Evolutionary conservation across 2,888 invertebrate species (phyloP).

Genomic region (Drosophila anomalata): DNA sequence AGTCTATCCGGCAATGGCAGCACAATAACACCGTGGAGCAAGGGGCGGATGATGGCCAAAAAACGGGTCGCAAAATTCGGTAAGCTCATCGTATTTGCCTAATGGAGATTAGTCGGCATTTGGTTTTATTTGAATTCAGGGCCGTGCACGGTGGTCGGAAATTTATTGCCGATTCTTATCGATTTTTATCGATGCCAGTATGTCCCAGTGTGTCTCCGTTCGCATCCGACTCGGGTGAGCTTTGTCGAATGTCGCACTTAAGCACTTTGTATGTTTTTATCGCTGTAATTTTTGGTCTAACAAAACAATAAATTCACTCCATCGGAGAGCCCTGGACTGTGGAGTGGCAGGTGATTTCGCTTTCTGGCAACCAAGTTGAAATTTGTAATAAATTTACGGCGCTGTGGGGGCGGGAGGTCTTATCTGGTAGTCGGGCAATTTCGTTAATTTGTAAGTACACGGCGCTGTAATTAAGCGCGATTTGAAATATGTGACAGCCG

Average conservation of each 20-base stretch:
- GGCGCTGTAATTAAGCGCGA: conserved; percentile 64
- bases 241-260: conserved; percentile 37
- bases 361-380: conserved; percentile 24
- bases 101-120: conserved; percentile 58
- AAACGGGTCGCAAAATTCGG: conserved; percentile 46
- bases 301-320: conserved; percentile 49
- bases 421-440: conserved; percentile 37
- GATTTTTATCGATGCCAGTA: conserved; percentile 48
- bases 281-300: conserved; percentile 47
- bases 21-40: conserved; percentile 9
- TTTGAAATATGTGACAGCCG: conserved; percentile 68
- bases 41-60: neutral
- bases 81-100: conserved; percentile 52
- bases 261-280: conserved; percentile 47
- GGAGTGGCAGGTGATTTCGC: conserved; percentile 33
- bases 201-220: conserved; percentile 10
- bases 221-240: conserved; percentile 3
- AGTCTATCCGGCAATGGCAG: conserved; percentile 8
- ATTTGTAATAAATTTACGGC: conserved; percentile 40
- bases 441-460: conserved; percentile 72
- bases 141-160: conserved; percentile 35
- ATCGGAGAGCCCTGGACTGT: neutral
- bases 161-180: conserved; percentile 56
- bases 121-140: conserved; percentile 51
- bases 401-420: conserved; percentile 1